phyloP scores from a whole-genome alignment of 1,140 invertebrate species.

The Eupristina koningsbergeri region DNA sequence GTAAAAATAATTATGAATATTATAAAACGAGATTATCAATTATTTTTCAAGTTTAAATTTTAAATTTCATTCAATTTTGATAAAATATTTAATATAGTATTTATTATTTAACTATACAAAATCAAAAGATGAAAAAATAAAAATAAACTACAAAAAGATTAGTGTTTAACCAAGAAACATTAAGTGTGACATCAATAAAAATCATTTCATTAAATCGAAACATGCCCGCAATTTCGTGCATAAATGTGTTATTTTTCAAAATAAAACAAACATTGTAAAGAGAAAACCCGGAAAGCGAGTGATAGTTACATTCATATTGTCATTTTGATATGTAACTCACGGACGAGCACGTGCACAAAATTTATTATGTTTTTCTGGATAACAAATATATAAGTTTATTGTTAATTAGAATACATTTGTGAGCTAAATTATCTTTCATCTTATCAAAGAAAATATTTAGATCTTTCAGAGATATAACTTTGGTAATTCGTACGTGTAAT shows the following conservation, averaged over 20 bases:
- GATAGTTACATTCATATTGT: neutral
- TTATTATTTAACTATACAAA: neutral
- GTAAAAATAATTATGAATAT: too few relatives aligned
- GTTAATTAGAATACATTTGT: neutral
- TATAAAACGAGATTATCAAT: too few relatives aligned
- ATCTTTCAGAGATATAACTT: neutral
- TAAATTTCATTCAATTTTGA: neutral
- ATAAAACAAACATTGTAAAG: neutral
- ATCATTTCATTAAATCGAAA: neutral
- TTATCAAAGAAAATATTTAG: neutral
- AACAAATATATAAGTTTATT: neutral
- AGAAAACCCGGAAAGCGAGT: neutral
- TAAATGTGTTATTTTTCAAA: neutral
- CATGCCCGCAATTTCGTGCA: neutral
- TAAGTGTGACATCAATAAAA: neutral
- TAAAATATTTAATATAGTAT: neutral
- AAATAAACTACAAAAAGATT: neutral
- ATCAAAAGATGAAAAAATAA: neutral
- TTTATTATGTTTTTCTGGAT: neutral
- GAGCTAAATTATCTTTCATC: neutral
- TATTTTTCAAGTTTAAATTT: too few relatives aligned
- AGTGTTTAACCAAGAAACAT: neutral
- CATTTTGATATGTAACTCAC: too few relatives aligned
- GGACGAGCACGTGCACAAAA: neutral
- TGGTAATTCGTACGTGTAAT: neutral